phyloP scores from a whole-genome alignment of 2,888 invertebrate species.

The Eupelmus urozonus region DNA sequence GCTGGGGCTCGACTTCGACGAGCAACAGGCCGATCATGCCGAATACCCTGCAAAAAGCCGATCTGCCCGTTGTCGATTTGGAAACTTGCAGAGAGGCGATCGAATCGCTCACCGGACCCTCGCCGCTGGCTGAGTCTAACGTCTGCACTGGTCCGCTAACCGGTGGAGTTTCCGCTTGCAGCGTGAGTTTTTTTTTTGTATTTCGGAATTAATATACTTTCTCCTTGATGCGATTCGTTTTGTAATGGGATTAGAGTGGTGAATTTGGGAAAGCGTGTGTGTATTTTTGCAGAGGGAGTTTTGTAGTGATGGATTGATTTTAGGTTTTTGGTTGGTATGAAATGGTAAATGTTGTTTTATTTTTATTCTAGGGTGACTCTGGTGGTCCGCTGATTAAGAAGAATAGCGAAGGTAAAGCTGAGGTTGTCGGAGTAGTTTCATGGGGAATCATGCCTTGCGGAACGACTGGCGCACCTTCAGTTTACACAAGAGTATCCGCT shows the following conservation, averaged over 20 bases:
- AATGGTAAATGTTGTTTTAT: too few species aligned
- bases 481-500: slow-evolving; percentile 76
- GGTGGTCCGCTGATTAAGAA: slow-evolving; percentile 79
- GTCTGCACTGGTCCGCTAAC: slow-evolving; percentile 67
- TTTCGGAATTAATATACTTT: too few species aligned
- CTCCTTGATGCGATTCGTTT: too few species aligned
- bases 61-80: slow-evolving; percentile 67
- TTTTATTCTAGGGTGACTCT: slow-evolving; percentile 79
- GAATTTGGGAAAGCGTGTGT: background rate
- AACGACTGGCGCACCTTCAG: slow-evolving; percentile 74
- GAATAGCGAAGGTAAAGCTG: slow-evolving; percentile 80
- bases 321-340: too few species aligned
- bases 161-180: slow-evolving; percentile 65
- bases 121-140: slow-evolving; percentile 67
- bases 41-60: slow-evolving; percentile 68
- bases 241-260: too few species aligned
- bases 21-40: slow-evolving; percentile 64
- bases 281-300: background rate
- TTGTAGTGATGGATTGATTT: too few species aligned
- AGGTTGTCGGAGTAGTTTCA: slow-evolving; percentile 82
- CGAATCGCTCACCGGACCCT: slow-evolving; percentile 50
- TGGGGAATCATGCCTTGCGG: slow-evolving; percentile 78
- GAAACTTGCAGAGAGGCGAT: slow-evolving; percentile 64
- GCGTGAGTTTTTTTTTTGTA: slow-evolving; percentile 62
- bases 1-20: slow-evolving; percentile 77